These are phyloP conservation scores for Notothenia rossii DNA, from an alignment of 2,113 vertebrate species.

Conservation along the genomic window DNA sequence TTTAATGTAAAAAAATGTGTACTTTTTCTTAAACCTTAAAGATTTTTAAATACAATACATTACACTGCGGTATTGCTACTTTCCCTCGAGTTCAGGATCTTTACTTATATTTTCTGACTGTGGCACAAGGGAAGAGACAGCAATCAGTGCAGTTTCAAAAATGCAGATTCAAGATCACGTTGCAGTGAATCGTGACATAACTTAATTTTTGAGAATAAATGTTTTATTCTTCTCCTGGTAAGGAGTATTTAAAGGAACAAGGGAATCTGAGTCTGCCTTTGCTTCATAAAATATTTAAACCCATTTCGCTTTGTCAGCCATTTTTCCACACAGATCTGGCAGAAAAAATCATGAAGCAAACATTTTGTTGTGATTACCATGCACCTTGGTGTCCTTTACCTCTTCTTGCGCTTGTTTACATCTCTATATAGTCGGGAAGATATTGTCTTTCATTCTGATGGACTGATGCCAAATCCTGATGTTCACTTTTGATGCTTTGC, in stretches of 20 bases:
- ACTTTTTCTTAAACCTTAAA: too few relatives aligned
- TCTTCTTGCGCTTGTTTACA: background rate
- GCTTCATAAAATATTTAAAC: slow-evolving; percentile 21
- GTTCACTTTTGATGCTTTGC: background rate
- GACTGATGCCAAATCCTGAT: background rate
- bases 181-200: background rate
- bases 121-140: too few relatives aligned
- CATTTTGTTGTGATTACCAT: background rate
- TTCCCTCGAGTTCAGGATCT: background rate
- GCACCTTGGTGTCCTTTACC: background rate
- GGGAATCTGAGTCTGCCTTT: background rate
- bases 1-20: too few relatives aligned
- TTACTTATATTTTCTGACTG: background rate
- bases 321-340: background rate
- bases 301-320: slow-evolving; percentile 11
- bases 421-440: background rate
- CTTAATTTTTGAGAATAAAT: background rate
- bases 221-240: slow-evolving; percentile 4
- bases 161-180: background rate
- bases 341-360: slow-evolving; percentile 3
- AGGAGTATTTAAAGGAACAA: background rate
- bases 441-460: background rate
- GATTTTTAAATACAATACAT: background rate
- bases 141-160: background rate
- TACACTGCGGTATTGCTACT: background rate